These are phyloP conservation scores for Rhagologus leucostigma DNA, from an alignment of 2,113 vertebrate genomes.

Conservation along the genomic window DNA sequence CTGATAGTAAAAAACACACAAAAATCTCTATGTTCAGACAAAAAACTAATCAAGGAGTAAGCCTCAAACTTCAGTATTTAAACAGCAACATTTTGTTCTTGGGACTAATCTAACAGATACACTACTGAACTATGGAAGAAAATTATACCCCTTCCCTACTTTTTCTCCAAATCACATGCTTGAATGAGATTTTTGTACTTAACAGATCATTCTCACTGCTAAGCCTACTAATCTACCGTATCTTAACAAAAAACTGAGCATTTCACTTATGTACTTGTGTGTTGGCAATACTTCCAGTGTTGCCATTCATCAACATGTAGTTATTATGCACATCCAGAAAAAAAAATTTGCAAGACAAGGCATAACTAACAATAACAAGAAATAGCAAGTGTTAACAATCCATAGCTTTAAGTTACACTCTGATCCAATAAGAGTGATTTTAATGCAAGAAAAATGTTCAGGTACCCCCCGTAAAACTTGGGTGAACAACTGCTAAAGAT, in stretches of 20 bases:
- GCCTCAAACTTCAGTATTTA: neutral
- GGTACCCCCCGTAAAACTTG: neutral
- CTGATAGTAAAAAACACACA: neutral
- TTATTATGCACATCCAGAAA: neutral
- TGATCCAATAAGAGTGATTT: neutral
- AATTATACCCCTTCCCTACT: neutral
- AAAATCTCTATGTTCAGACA: neutral
- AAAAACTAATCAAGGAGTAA: neutral
- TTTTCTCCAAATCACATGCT: neutral
- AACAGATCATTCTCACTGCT: neutral
- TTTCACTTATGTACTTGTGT: neutral
- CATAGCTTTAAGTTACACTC: neutral
- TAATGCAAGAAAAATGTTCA: neutral
- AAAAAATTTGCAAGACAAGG: neutral
- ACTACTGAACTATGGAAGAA: neutral
- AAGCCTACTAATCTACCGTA: neutral
- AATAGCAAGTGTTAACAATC: neutral
- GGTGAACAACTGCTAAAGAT: neutral
- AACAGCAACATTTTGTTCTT: neutral
- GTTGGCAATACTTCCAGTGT: neutral
- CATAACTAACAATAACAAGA: neutral
- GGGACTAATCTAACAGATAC: neutral
- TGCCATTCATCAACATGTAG: neutral
- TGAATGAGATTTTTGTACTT: neutral
- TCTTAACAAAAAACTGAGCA: neutral